These are phyloP conservation scores for Drosophila sp. DNA, from an alignment of 1,140 invertebrate species.

Conservation along the genomic window DNA sequence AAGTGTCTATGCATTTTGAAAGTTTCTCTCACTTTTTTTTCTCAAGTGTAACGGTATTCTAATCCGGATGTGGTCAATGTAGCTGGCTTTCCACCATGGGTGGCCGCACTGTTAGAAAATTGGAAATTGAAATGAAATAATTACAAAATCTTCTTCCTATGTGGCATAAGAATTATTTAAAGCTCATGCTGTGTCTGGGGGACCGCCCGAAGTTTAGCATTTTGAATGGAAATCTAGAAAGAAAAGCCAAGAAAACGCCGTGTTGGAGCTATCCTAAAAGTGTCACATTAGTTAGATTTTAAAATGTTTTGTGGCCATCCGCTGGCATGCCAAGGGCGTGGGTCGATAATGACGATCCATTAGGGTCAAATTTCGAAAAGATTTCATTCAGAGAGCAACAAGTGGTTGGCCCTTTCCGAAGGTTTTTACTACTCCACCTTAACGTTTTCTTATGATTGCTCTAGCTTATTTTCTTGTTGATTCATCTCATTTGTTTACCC, in stretches of 20 bases:
- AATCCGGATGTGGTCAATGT: slow-evolving; percentile 16
- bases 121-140: slow-evolving; percentile 42
- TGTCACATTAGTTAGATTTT: slow-evolving; percentile 19
- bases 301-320: slow-evolving; percentile 41
- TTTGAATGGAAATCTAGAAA: neutral
- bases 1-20: neutral
- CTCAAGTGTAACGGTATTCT: slow-evolving; percentile 2
- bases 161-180: slow-evolving; percentile 24
- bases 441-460: neutral
- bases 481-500: slow-evolving; percentile 39
- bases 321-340: slow-evolving; percentile 28
- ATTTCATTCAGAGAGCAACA: slow-evolving; percentile 3
- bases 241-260: neutral
- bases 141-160: slow-evolving; percentile 23
- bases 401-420: neutral
- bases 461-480: slow-evolving; percentile 19
- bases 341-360: slow-evolving; percentile 26
- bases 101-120: neutral
- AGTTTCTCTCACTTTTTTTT: neutral
- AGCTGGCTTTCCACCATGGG: slow-evolving; percentile 4
- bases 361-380: neutral
- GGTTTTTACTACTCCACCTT: neutral
- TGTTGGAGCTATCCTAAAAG: neutral
- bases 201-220: slow-evolving; percentile 24
- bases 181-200: slow-evolving; percentile 26